Evolutionary conservation across 2,888 invertebrate genomes (phyloP).

Genomic region (Altica lythri): DNA sequence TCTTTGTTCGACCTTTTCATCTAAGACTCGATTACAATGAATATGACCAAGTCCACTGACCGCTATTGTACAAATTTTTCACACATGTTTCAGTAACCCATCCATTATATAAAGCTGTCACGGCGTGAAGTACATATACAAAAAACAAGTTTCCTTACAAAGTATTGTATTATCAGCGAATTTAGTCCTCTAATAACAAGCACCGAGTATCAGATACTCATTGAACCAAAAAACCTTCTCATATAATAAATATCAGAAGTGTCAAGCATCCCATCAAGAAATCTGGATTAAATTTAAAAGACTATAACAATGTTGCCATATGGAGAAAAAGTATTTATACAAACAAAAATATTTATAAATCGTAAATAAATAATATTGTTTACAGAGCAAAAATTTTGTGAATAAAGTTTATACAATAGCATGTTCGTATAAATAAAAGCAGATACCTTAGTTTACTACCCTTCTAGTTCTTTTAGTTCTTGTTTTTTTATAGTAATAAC

Average conservation of each 20-base stretch:
- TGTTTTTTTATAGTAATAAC: too few relatives aligned
- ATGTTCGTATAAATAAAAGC: too few relatives aligned
- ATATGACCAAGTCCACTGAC: too few relatives aligned
- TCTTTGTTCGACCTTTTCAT: too few relatives aligned
- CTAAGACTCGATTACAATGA: too few relatives aligned
- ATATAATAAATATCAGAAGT: constrained; percentile 29
- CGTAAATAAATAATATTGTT: too few relatives aligned
- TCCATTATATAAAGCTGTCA: constrained; percentile 25
- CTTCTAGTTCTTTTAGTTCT: too few relatives aligned
- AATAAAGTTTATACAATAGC: too few relatives aligned
- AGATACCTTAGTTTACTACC: too few relatives aligned
- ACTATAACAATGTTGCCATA: constrained; percentile 11
- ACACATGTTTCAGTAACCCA: constrained; percentile 16
- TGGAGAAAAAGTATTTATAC: neutral
- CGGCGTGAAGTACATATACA: constrained; percentile 12
- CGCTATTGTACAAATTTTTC: constrained; percentile 14
- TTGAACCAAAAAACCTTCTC: constrained; percentile 28
- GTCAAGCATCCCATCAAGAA: constrained; percentile 31
- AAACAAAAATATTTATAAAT: neutral
- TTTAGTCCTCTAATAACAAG: constrained; percentile 30
- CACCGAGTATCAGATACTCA: constrained; percentile 26
- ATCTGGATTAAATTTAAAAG: constrained; percentile 29
- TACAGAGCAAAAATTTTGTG: too few relatives aligned
- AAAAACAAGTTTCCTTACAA: constrained; percentile 32
- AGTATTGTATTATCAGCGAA: constrained; percentile 25